Evolutionary conservation across 2,888 invertebrate species (phyloP).

Genomic region (Nomada flava): DNA sequence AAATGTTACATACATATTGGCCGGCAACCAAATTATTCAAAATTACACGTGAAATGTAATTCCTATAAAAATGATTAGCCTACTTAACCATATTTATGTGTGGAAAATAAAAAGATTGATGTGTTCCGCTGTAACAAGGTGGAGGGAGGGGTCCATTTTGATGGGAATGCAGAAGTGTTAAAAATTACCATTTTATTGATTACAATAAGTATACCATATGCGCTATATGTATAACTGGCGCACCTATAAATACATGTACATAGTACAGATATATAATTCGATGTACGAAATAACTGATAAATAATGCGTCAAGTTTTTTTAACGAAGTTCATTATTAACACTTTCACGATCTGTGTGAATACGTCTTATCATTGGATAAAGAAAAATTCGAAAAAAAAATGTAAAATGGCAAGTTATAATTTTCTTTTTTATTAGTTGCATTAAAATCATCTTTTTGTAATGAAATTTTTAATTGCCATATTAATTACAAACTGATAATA

Average conservation of each 20-base stretch:
- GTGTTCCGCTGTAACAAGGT: not conserved
- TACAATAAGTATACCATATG: conserved; percentile 73
- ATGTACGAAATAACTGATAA: conserved; percentile 32
- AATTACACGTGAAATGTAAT: not conserved
- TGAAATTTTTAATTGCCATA: not conserved
- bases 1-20: not conserved
- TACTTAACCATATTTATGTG: not conserved
- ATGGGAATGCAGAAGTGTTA: conserved; percentile 78
- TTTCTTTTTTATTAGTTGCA: not conserved
- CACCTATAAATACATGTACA: conserved; percentile 59
- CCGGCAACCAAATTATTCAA: not conserved
- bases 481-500: not conserved
- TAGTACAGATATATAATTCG: conserved; percentile 26
- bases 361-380: conserved; percentile 4
- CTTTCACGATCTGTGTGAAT: not conserved
- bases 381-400: not conserved
- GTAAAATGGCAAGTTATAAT: not conserved
- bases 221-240: conserved; percentile 48
- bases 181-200: conserved; percentile 84
- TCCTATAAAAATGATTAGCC: conserved; percentile 5
- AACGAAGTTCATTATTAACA: conserved; percentile 12
- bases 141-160: conserved; percentile 71
- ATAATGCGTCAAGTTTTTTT: conserved; percentile 5
- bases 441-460: not conserved
- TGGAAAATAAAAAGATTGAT: too few relatives aligned